Conservation (phyloP, 2,888 invertebrate species). For the Pollenia angustigena region DNA sequence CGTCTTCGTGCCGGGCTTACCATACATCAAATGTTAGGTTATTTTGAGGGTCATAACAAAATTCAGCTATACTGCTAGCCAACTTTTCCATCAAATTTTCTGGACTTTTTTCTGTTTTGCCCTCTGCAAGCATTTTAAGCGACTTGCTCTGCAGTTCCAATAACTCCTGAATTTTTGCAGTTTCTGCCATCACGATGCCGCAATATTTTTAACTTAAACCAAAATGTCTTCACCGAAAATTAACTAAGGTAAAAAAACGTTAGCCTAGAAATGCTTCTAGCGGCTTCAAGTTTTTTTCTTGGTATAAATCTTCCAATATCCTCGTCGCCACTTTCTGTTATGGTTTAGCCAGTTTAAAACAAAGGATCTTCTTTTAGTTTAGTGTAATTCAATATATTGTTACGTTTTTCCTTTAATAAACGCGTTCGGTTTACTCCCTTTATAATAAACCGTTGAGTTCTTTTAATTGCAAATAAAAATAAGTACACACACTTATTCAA, state of each 20-base stretch:
- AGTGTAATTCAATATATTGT: too few relatives aligned
- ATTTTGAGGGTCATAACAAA: neutral
- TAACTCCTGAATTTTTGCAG: neutral
- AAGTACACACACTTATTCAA: too few relatives aligned
- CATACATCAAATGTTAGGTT: neutral
- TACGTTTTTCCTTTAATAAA: too few relatives aligned
- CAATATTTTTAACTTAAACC: neutral
- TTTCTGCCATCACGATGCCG: neutral
- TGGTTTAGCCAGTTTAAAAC: neutral
- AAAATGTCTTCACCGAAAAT: too few relatives aligned
- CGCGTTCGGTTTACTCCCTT: too few relatives aligned
- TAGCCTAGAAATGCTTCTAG: too few relatives aligned
- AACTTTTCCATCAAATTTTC: neutral
- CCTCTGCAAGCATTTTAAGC: neutral
- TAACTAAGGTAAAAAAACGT: too few relatives aligned
- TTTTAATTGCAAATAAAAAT: too few relatives aligned
- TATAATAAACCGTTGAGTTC: too few relatives aligned
- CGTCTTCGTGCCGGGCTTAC: neutral
- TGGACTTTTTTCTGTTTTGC: neutral
- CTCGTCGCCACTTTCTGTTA: conserved; percentile 6
- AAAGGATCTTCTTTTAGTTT: too few relatives aligned
- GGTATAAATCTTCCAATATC: neutral
- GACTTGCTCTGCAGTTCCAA: neutral
- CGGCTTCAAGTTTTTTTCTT: too few relatives aligned
- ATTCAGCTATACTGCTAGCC: neutral